Conservation (phyloP, 53 echinoderm and acorn worm genomes). For the Paelopatides confundens region DNA sequence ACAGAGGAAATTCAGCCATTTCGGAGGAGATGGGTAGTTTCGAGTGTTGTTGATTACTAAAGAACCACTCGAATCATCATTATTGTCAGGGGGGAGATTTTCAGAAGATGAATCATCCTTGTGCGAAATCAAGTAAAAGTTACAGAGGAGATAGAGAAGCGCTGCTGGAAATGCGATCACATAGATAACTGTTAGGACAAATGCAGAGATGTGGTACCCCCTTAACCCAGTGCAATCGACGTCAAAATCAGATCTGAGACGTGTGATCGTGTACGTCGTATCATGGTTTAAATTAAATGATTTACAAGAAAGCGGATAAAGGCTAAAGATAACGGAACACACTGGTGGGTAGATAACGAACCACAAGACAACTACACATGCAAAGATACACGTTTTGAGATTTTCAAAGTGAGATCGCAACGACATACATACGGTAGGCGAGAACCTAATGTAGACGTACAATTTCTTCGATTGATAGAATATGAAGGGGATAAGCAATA, state of each 20-base stretch:
- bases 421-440: not conserved
- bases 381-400: not conserved
- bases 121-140: not conserved
- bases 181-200: slow-evolving; percentile 41
- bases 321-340: slow-evolving; percentile 50
- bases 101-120: not conserved
- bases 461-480: not conserved
- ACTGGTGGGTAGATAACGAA: slow-evolving; percentile 65
- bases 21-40: not conserved
- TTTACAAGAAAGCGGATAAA: slow-evolving; percentile 64
- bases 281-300: slow-evolving; percentile 53
- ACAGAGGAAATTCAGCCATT: not conserved
- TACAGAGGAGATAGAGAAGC: slow-evolving; percentile 53
- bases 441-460: not conserved
- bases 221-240: slow-evolving; percentile 41
- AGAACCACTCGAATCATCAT: too few species aligned
- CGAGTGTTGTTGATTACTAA: not conserved
- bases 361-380: slow-evolving; percentile 54
- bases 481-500: not conserved
- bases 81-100: too few species aligned
- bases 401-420: not conserved
- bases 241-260: slow-evolving; percentile 65
- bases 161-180: slow-evolving; percentile 61
- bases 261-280: not conserved
- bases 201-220: slow-evolving; percentile 51